Evolutionary conservation across 2,113 vertebrate species (phyloP).

Genomic region (Balaenoptera acutorostrata): DNA sequence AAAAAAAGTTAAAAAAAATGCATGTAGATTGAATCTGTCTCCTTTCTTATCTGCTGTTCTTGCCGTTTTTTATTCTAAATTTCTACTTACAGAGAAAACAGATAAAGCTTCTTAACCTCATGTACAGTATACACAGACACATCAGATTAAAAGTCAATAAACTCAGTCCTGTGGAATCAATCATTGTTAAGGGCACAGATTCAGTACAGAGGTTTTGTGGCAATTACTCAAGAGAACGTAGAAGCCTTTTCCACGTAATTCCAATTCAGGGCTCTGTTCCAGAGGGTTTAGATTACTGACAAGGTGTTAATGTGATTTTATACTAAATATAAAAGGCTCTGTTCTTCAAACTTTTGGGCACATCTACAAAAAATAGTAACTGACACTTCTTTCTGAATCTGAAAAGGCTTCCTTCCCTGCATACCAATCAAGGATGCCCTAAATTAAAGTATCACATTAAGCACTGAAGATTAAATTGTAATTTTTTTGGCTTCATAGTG

Average conservation of each 20-base stretch:
- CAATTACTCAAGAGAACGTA: not conserved
- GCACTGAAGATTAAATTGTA: not conserved
- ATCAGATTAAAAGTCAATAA: not conserved
- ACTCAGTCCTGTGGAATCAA: not conserved
- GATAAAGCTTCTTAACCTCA: not conserved
- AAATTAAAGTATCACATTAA: not conserved
- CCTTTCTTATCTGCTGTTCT: not conserved
- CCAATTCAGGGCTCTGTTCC: not conserved
- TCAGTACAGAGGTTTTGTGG: not conserved
- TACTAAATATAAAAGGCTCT: not conserved
- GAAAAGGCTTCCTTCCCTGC: not conserved
- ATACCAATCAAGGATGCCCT: not conserved
- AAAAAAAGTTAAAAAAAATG: too few relatives aligned
- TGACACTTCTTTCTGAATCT: not conserved
- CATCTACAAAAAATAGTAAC: not conserved
- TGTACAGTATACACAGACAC: not conserved
- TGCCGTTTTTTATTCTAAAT: not conserved
- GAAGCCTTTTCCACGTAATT: not conserved
- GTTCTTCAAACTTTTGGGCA: not conserved
- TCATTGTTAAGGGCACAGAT: not conserved
- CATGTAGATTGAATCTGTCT: not conserved
- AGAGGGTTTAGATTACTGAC: not conserved
- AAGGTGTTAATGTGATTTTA: not conserved
- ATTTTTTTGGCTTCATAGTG: not conserved
- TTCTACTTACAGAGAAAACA: not conserved